Conservation (phyloP, 2,888 invertebrate genomes). For the Acanthosepion lycidas region DNA sequence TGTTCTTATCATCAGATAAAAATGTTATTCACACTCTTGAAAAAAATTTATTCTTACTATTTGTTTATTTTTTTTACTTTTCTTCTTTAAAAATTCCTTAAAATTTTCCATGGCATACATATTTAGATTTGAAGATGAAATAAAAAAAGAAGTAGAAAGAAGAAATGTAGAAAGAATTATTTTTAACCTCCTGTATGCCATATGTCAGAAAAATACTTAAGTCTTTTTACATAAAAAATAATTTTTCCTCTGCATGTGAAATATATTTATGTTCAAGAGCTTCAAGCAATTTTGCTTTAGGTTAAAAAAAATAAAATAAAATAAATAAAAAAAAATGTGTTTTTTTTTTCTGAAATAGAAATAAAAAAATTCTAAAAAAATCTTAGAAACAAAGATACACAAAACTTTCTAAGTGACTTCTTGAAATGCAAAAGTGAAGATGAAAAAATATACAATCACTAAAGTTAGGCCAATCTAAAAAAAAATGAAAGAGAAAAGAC, state of each 20-base stretch:
- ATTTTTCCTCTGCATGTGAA: slow-evolving; percentile 11
- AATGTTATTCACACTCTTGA: neutral
- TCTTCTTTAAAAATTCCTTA: neutral
- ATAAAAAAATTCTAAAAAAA: neutral
- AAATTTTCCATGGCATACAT: slow-evolving; percentile 2
- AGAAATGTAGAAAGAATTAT: neutral
- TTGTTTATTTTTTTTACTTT: neutral
- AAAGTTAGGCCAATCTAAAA: neutral
- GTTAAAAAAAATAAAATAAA: neutral
- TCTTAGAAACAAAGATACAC: neutral
- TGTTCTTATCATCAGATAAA: neutral
- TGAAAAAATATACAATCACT: neutral
- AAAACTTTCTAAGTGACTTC: neutral
- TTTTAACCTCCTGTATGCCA: slow-evolving; percentile 17
- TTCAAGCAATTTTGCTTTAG: slow-evolving; percentile 18
- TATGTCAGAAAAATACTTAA: slow-evolving; percentile 33
- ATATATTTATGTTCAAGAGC: slow-evolving; percentile 20
- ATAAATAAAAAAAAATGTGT: neutral
- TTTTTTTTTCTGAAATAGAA: neutral
- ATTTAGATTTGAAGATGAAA: neutral
- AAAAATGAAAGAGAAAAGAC: neutral
- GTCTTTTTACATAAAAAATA: neutral
- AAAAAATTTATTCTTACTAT: neutral
- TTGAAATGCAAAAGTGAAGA: slow-evolving; percentile 18
- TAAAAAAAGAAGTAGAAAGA: neutral